Base-by-base conservation (phyloP, 2,888 invertebrate species). In the Drosophila stalkeri region DNA sequence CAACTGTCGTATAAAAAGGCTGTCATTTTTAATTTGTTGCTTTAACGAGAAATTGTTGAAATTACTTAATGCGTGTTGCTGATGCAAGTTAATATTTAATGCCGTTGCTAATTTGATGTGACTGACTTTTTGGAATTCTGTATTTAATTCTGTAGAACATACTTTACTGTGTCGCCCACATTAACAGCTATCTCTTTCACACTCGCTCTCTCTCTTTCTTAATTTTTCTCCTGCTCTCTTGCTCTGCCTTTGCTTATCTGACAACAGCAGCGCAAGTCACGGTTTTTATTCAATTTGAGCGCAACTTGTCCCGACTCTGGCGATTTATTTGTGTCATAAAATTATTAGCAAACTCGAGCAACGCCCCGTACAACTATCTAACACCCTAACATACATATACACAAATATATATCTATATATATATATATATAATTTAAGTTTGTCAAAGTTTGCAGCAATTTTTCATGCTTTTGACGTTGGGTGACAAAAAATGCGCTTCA, bases 391-490 rank as follows among this genome's bases (percentile, higher is more conserved):
- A 51, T 12, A 33, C 1, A 11, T 18, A 51, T 33, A 31, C n/a
- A 23, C 6, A 35, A 14, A 52, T 18, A 52, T 20, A 14, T 16
- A 16, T 16, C 4, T 18, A 51, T 18, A 52, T 16, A 14, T 52
- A 4, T 54, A 8, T 37, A 54, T 3, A 55, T 27, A 55, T 41
- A 55, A 88, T 73, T 80, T 39, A 72, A 75, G 74, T 68, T 85
- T 86, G 85, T 87, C 85, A 87, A 86, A 86, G 82, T 85, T 86
- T 76, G 79, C 72, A 86, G 76, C 86, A 84, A 84, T 86, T 86
- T 88, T 88, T 86, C 89, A 88, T 82, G 82, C 80, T 83, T 86
- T 80, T 82, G 67, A 59, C 52, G 70, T 37, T 37, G 52, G 47
- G 51, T 57, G 51, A 61, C 70, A 55, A 72, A 77, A 83, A 83